A percentile compares a stretch with the other conserved stretches of the same genome.
Conservation (phyloP, 1,140 invertebrate genomes). For the Anoplophora glabripennis region DNA sequence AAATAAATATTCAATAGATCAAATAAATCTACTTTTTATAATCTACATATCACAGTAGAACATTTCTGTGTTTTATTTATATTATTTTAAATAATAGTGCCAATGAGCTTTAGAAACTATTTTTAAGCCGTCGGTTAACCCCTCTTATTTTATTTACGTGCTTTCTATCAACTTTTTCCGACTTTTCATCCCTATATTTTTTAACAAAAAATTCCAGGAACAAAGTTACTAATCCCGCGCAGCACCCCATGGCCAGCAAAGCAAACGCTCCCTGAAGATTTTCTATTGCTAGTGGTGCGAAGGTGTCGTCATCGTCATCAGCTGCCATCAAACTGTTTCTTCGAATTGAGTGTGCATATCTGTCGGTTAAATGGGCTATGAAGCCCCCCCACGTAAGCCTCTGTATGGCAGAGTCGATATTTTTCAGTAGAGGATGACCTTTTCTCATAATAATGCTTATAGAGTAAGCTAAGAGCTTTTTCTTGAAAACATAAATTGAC, state of each 20-base stretch:
- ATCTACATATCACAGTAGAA: too few species aligned
- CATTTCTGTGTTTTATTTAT: too few species aligned
- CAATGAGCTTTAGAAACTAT: too few species aligned
- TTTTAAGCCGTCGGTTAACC: too few species aligned
- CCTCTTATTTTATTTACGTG: too few species aligned
- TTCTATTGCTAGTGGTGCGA: not conserved
- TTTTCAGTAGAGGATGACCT: not conserved
- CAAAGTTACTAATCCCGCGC: not conserved
- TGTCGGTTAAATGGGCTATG: not conserved
- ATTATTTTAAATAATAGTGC: too few species aligned
- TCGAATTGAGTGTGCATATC: conserved; percentile 3
- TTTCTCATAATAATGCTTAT: not conserved
- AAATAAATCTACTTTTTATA: too few species aligned
- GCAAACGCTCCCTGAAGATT: conserved; percentile 11
- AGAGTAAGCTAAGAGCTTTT: not conserved
- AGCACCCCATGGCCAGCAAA: not conserved
- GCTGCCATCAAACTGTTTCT: not conserved
- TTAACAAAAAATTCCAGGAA: not conserved
- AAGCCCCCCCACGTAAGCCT: not conserved
- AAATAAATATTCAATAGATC: too few species aligned
- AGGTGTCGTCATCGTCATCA: not conserved
- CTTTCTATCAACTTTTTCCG: too few species aligned
- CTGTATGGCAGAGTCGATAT: not conserved
- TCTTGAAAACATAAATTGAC: not conserved
- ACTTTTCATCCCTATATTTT: not conserved